These are phyloP conservation scores for Centropyge bicolor DNA, from an alignment of 2,797 vertebrate genomes.

Conservation along the genomic window DNA sequence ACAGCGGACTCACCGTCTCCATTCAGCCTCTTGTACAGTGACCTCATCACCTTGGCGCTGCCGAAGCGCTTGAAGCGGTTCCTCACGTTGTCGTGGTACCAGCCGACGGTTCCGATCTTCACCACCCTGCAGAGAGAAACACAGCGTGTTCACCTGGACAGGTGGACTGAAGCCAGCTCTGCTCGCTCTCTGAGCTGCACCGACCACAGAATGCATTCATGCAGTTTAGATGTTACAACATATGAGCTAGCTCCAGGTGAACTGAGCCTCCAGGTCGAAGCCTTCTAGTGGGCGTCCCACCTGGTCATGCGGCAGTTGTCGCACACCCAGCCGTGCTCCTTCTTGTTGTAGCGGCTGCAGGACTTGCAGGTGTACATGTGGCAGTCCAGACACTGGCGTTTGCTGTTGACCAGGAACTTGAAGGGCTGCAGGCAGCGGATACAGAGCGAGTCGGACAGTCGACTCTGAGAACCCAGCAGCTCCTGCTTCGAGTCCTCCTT, in stretches of 20 bases:
- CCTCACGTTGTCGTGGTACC: slow-evolving; percentile 92
- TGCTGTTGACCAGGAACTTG: slow-evolving; percentile 91
- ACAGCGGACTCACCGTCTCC: slow-evolving; percentile 78
- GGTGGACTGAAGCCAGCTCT: background rate
- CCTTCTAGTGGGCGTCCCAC: slow-evolving; percentile 70
- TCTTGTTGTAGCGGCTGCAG: slow-evolving; percentile 92
- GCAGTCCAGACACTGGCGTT: slow-evolving; percentile 90
- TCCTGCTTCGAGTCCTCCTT: slow-evolving; percentile 90
- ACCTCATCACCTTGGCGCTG: slow-evolving; percentile 95
- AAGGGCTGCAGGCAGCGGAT: slow-evolving; percentile 94
- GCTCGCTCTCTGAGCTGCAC: too few species aligned
- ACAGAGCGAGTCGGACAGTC: slow-evolving; percentile 88
- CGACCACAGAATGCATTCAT: too few species aligned
- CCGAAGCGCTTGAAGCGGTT: slow-evolving; percentile 95
- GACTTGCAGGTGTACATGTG: slow-evolving; percentile 88
- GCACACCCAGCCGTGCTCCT: slow-evolving; percentile 94
- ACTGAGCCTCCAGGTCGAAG: background rate
- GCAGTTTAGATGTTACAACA: background rate
- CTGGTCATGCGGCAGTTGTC: slow-evolving; percentile 92
- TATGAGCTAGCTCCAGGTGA: background rate
- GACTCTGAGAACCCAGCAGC: slow-evolving; percentile 85
- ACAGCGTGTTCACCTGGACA: background rate
- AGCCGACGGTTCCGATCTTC: slow-evolving; percentile 92
- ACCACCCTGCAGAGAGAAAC: slow-evolving; percentile 83
- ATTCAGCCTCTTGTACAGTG: slow-evolving; percentile 90